phyloP scores from a whole-genome alignment of 2,888 invertebrate genomes.

The Philhelius pedissequus region DNA sequence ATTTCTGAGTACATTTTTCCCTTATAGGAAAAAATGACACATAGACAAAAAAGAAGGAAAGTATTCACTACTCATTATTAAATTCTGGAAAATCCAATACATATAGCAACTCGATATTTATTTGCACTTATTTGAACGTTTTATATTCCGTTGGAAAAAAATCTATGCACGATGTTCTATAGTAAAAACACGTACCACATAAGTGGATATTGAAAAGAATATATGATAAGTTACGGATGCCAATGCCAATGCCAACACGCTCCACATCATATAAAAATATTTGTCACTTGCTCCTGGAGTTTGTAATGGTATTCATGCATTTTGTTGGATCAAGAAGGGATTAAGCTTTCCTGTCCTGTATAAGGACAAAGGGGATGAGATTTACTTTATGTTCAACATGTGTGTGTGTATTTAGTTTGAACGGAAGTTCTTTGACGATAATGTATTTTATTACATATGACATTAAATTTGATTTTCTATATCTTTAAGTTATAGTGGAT shows the following conservation, averaged over 20 bases:
- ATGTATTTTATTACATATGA: conserved; percentile 5
- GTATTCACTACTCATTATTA: conserved; percentile 51
- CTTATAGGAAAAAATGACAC: background rate
- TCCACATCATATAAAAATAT: conserved; percentile 44
- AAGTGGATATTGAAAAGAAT: background rate
- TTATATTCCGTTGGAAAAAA: conserved; percentile 44
- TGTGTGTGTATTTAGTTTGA: conserved; percentile 9
- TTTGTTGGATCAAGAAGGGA: conserved; percentile 58
- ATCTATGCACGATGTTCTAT: conserved; percentile 48
- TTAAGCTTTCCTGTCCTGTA: conserved; percentile 22
- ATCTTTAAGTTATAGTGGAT: background rate
- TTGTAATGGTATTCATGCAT: conserved; percentile 61
- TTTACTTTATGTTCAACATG: conserved; percentile 2
- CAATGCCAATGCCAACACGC: conserved; percentile 48
- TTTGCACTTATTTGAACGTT: conserved; percentile 51
- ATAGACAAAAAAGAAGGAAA: background rate
- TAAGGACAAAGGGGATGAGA: background rate
- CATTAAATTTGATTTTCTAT: background rate
- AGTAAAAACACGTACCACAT: conserved; percentile 20
- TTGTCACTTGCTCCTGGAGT: conserved; percentile 45
- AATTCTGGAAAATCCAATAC: conserved; percentile 61
- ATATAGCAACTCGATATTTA: conserved; percentile 54
- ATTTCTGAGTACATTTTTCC: conserved; percentile 24
- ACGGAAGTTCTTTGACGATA: conserved; percentile 8
- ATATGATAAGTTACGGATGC: background rate